These are phyloP conservation scores for Dryadula phaetusa DNA, from an alignment of 2,888 invertebrate species.

Conservation along the genomic window DNA sequence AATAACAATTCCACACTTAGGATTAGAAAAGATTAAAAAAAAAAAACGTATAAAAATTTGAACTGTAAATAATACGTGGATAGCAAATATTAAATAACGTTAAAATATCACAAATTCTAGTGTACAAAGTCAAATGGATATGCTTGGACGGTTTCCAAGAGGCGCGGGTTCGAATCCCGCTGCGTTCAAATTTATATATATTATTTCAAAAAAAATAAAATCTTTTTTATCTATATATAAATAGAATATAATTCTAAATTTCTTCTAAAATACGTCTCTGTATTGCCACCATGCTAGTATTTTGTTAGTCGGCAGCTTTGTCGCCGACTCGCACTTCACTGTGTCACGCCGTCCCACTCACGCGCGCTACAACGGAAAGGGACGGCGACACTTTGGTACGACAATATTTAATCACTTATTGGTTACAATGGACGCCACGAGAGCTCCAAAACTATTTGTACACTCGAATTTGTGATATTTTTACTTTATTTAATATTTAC, in stretches of 20 bases:
- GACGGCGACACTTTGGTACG: conserved; percentile 52
- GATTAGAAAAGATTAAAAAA: too few species aligned
- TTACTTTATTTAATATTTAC: conserved; percentile 44
- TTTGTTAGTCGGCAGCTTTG: conserved; percentile 82
- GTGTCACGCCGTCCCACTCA: conserved; percentile 53
- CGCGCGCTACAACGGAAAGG: conserved; percentile 53
- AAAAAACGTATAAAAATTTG: too few species aligned
- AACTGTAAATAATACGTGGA: too few species aligned
- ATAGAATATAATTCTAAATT: background rate
- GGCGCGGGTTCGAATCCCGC: too few species aligned
- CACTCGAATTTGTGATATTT: conserved; percentile 53
- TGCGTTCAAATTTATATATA: too few species aligned
- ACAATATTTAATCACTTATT: conserved; percentile 79
- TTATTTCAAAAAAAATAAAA: too few species aligned
- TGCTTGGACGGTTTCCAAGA: too few species aligned
- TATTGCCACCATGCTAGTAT: conserved; percentile 81
- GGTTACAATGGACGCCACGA: conserved; percentile 67
- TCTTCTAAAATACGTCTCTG: conserved; percentile 59
- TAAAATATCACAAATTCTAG: too few species aligned
- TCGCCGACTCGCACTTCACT: conserved; percentile 59
- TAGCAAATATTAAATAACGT: too few species aligned
- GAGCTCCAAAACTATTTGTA: conserved; percentile 55
- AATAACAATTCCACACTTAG: too few species aligned
- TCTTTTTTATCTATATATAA: too few species aligned
- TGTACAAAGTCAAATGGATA: too few species aligned